Conservation (phyloP, 2,888 invertebrate genomes). For the Acleris literana region DNA sequence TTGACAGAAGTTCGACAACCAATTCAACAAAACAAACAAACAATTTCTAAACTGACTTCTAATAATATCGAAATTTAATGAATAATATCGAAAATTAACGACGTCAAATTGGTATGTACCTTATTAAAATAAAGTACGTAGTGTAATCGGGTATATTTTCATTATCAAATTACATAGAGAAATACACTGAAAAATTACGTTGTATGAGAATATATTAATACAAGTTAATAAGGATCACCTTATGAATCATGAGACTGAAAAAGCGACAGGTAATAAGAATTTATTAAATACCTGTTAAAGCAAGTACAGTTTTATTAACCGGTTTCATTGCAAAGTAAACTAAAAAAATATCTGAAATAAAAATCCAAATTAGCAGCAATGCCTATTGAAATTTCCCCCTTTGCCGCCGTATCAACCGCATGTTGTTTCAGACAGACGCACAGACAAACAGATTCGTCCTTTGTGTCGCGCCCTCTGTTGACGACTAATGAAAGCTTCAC, state of each 20-base stretch:
- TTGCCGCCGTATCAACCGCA: conserved; percentile 68
- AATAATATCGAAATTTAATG: neutral
- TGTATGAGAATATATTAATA: no score
- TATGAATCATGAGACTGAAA: no score
- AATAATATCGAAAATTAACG: neutral
- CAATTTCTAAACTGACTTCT: neutral
- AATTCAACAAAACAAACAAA: conserved; percentile 1
- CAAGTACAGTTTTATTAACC: no score
- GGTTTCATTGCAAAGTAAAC: no score
- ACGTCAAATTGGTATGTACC: conserved; percentile 3
- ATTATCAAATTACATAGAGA: no score
- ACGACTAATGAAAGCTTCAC: conserved; percentile 68
- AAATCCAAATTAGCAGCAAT: conserved; percentile 28
- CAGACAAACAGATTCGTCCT: conserved; percentile 65
- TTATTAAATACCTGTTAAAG: no score
- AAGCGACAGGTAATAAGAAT: no score
- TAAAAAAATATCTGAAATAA: conserved; percentile 9
- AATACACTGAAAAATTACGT: no score
- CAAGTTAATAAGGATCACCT: no score
- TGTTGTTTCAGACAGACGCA: conserved; percentile 72
- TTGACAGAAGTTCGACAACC: conserved; percentile 4
- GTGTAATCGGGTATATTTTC: no score
- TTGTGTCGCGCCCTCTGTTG: conserved; percentile 63
- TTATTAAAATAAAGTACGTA: neutral
- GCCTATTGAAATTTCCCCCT: conserved; percentile 47